Conservation (phyloP, 2,888 invertebrate species). For the Drosophila paranaensis region DNA sequence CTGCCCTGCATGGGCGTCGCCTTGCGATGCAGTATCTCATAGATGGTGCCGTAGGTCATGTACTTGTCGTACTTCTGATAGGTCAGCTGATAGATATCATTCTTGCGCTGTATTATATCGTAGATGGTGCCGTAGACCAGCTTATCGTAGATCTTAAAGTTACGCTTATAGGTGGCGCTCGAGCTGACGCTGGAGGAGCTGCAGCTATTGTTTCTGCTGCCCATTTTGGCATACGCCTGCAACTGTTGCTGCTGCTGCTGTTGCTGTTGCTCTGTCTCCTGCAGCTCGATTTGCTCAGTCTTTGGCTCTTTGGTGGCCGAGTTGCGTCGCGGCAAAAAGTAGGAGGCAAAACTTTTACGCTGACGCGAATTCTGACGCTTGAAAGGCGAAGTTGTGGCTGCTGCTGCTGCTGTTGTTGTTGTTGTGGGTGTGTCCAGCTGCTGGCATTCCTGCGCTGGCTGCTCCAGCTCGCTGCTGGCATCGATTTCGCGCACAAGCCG, state of each 20-base stretch:
- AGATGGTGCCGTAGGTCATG: slow-evolving; percentile 85
- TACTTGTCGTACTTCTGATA: slow-evolving; percentile 85
- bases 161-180: slow-evolving; percentile 75
- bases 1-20: slow-evolving; percentile 61
- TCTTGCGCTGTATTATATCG: slow-evolving; percentile 85
- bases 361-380: slow-evolving; percentile 83
- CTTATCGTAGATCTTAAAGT: slow-evolving; percentile 85
- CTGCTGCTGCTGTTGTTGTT: slow-evolving; percentile 11
- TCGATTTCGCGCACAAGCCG: slow-evolving; percentile 83
- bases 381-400: slow-evolving; percentile 63
- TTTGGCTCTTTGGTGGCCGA: slow-evolving; percentile 50
- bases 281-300: slow-evolving; percentile 43
- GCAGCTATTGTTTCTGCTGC: slow-evolving; percentile 50
- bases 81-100: slow-evolving; percentile 83
- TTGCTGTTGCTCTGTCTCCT: slow-evolving; percentile 39
- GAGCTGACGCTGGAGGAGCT: slow-evolving; percentile 34
- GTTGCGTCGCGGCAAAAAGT: slow-evolving; percentile 57
- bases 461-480: slow-evolving; percentile 45
- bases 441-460: slow-evolving; percentile 45
- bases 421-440: slow-evolving; percentile 40
- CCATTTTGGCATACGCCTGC: slow-evolving; percentile 40
- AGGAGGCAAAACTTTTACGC: slow-evolving; percentile 81
- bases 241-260: slow-evolving; percentile 58
- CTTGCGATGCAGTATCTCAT: slow-evolving; percentile 85
- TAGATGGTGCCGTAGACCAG: slow-evolving; percentile 85